Evolutionary conservation across 2,113 vertebrate genomes (phyloP), one percentile per base, ranked within the genome.

Genomic region (Gymnarchus niloticus): DNA sequence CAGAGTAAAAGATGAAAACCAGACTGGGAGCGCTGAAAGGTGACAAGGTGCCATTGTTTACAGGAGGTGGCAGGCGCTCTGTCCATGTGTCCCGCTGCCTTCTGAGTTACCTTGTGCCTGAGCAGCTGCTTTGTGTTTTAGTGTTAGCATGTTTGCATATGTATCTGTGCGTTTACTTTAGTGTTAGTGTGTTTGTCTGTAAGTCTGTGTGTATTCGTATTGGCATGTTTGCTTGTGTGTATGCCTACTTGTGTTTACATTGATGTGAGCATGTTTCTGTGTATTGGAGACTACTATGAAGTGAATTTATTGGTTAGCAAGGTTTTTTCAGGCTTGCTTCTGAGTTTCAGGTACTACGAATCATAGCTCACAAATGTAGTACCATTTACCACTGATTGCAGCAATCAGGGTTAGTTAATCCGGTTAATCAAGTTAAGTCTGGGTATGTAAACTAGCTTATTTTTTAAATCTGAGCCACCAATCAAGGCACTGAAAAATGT

Each of bases 11-110:
- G 28, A 41, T 4, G 28, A 28, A 12, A 12, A 14, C 14, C 65
- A 73, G 12, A 3, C 33, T 25, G 33, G 92, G 93, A 94, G 93
- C 93, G 93, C 93, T 93, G 93, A 93, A 94, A 90, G 87, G 90
- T 80, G 88, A 94, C 93, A 93, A 92, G 92, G 93, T 92, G 93
- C 91, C 91, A 94, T 93, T 93, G 92, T 93, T n/a, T n/a, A n/a
- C n/a, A n/a, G n/a, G n/a, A n/a, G n/a, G n/a, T n/a, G n/a, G n/a
- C n/a, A n/a, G 91, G 93, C 92, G 90, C 90, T 91, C 91, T 92
- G 93, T 94, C 57, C 57, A 7, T 25, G 10, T 59, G 57, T 59
- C 57, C 57, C 25, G n/a, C 57, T 25, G n/a, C 6, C 25, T 6
- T 57, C 21, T 28, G 57, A n/a, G n/a, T n/a, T 25, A 8, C 6